phyloP scores from a whole-genome alignment of 2,888 invertebrate genomes.

The Agonopterix heracliana region DNA sequence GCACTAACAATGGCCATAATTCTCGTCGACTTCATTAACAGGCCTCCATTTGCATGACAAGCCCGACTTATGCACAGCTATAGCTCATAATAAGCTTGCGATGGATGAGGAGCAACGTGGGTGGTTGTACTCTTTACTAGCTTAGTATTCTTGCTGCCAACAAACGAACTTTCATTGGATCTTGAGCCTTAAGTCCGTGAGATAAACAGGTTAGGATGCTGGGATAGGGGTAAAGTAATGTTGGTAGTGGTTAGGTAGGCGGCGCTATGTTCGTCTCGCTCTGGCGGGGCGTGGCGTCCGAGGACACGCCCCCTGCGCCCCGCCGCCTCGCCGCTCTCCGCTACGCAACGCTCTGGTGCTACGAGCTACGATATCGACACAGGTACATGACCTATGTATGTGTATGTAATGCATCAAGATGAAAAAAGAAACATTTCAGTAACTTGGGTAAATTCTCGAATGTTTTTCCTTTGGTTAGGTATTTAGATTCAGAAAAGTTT shows the following conservation, averaged over 20 bases:
- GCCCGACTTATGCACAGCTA: conserved; percentile 48
- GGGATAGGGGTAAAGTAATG: conserved; percentile 18
- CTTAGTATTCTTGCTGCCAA: conserved; percentile 11
- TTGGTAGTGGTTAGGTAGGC: conserved; percentile 49
- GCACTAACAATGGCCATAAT: conserved; percentile 73
- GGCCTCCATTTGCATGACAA: conserved; percentile 75
- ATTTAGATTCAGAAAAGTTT: too few species aligned
- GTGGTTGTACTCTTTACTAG: conserved; percentile 24
- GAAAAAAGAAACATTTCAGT: neutral
- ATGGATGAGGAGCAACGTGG: conserved; percentile 40
- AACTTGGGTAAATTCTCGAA: too few species aligned
- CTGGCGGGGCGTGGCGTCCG: conserved; percentile 56
- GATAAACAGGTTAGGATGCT: conserved; percentile 15
- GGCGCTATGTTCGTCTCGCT: conserved; percentile 52
- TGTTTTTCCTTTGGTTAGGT: too few species aligned
- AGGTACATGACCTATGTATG: neutral
- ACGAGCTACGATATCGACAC: neutral
- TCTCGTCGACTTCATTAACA: conserved; percentile 74
- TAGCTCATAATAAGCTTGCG: conserved; percentile 51
- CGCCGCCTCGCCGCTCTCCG: conserved; percentile 20
- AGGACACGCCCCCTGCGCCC: conserved; percentile 45
- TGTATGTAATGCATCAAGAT: too few species aligned
- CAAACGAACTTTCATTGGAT: conserved; percentile 16
- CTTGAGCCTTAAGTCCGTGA: conserved; percentile 30
- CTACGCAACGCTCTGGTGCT: conserved; percentile 9